Conservation (phyloP, 30 jellyfish, hydroid and myxozoan genomes). For the Catostylus mosaicus region DNA sequence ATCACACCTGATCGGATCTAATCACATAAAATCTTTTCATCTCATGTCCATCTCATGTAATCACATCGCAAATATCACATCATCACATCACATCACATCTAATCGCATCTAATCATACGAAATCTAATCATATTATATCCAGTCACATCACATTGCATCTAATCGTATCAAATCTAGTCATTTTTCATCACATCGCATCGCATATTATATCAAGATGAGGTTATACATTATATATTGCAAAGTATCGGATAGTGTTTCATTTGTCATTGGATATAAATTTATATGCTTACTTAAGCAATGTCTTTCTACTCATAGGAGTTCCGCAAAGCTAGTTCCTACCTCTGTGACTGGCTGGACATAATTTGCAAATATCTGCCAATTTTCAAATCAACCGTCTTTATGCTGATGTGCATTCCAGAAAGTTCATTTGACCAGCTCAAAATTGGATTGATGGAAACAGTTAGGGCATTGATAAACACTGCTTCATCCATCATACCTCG, state of each 20-base stretch:
- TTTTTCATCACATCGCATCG: too few relatives aligned
- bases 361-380: conserved; percentile 14
- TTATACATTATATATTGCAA: background rate
- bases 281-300: background rate
- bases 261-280: too few relatives aligned
- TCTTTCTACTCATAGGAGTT: conserved; percentile 5
- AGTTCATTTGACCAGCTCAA: conserved; percentile 8
- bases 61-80: background rate
- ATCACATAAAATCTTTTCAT: background rate
- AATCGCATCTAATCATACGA: background rate
- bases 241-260: too few relatives aligned
- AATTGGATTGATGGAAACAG: background rate
- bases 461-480: conserved; percentile 1
- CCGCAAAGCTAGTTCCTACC: conserved; percentile 7
- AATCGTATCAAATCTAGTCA: too few relatives aligned
- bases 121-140: background rate
- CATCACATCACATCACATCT: background rate
- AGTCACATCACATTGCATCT: too few relatives aligned
- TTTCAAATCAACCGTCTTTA: background rate
- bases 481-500: conserved; percentile 30
- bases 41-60: background rate
- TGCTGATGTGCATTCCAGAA: background rate
- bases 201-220: too few relatives aligned
- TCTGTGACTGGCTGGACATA: conserved; percentile 26
- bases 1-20: too few relatives aligned